A percentile compares a stretch with the other conserved stretches of the same genome.
Conservation (phyloP, 1,140 invertebrate species). For the Drosophila busckii region DNA sequence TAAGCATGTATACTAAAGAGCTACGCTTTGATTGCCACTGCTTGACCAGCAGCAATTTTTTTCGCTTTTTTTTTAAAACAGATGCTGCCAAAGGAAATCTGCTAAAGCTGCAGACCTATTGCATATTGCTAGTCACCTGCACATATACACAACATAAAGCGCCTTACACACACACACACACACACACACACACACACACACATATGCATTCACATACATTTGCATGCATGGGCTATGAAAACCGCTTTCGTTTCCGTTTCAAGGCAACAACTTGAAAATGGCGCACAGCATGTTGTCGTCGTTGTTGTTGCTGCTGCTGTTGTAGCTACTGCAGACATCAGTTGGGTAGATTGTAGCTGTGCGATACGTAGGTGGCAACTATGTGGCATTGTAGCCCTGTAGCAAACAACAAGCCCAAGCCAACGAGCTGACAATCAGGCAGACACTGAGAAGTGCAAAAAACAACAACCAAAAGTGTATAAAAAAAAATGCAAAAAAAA, state of each 20-base stretch:
- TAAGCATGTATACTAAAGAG: no score
- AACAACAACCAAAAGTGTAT: conserved; percentile 27
- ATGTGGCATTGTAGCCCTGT: conserved; percentile 25
- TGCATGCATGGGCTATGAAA: conserved; percentile 63
- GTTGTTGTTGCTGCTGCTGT: conserved; percentile 11
- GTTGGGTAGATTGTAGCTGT: conserved; percentile 62
- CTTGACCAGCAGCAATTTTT: no score
- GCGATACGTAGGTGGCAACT: conserved; percentile 66
- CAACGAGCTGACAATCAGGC: conserved; percentile 63
- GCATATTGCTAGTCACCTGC: conserved; percentile 64
- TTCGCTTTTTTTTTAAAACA: no score
- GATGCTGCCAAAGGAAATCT: conserved; percentile 57
- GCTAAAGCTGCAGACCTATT: conserved; percentile 46
- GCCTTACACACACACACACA: conserved; percentile 24
- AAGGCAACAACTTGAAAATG: conserved; percentile 70
- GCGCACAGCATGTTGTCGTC: conserved; percentile 47
- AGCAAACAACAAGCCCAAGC: conserved; percentile 41
- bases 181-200: background rate
- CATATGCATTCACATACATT: conserved; percentile 30
- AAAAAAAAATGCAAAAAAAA: conserved; percentile 11
- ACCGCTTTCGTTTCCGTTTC: conserved; percentile 74
- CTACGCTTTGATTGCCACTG: no score
- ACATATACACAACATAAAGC: conserved; percentile 20
- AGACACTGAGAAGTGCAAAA: conserved; percentile 22
- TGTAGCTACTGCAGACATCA: conserved; percentile 45